Percentiles rank a stretch among this genome's conserved stretches.
Evolutionary conservation across 1,140 invertebrate species (phyloP).

Genomic region (Ceratitis capitata): DNA sequence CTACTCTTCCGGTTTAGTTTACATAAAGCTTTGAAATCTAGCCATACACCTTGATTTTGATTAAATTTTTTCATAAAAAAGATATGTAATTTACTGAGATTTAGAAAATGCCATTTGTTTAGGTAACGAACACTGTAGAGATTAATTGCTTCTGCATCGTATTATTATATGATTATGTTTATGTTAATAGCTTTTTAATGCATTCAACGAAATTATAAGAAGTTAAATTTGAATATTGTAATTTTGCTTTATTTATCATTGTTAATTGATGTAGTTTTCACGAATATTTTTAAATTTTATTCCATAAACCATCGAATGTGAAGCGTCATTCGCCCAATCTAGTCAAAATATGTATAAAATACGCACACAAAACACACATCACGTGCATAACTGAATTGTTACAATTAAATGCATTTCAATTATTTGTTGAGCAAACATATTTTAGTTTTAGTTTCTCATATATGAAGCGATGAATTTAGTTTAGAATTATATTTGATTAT

Average conservation of each 20-base stretch:
- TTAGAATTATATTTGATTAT: background rate
- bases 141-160: background rate
- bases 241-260: background rate
- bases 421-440: background rate
- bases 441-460: background rate
- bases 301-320: background rate
- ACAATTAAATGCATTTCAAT: conserved; percentile 11
- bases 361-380: background rate
- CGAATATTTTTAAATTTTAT: no score
- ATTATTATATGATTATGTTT: background rate
- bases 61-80: no score
- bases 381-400: background rate
- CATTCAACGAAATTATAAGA: background rate
- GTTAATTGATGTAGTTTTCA: background rate
- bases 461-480: background rate
- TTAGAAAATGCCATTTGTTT: no score
- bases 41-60: no score
- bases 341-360: conserved; percentile 4
- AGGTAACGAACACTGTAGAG: background rate
- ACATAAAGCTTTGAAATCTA: no score
- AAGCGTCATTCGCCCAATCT: background rate
- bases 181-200: background rate
- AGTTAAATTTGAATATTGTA: background rate
- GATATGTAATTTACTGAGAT: no score
- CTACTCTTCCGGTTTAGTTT: no score